Percentiles rank a stretch among this genome's conserved stretches.
Conservation (phyloP, 2,888 invertebrate species). For the Meandrusa payeni region DNA sequence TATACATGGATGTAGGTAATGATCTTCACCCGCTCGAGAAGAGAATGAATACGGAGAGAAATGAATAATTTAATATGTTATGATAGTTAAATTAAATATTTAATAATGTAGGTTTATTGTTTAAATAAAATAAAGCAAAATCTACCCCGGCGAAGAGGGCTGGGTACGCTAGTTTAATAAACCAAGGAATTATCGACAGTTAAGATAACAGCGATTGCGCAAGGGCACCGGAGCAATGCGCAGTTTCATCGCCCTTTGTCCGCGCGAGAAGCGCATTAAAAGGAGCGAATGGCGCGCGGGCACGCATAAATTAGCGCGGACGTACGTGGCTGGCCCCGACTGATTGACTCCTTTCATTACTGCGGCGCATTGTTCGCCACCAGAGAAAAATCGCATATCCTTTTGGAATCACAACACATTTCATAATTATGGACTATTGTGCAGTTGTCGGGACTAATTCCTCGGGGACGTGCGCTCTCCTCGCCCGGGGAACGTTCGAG, state of each 20-base stretch:
- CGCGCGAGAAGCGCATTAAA: conserved; percentile 44
- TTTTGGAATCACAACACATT: conserved; percentile 75
- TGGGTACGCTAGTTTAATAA: no score
- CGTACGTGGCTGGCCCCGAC: conserved; percentile 67
- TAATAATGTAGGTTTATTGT: no score
- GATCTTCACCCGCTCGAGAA: no score
- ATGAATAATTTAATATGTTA: no score
- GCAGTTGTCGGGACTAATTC: conserved; percentile 69
- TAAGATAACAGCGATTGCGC: conserved; percentile 21
- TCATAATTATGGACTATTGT: conserved; percentile 81
- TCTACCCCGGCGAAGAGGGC: no score
- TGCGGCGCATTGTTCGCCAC: conserved; percentile 67
- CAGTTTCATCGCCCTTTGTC: conserved; percentile 58
- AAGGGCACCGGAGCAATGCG: conserved; percentile 26
- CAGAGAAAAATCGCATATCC: conserved; percentile 71
- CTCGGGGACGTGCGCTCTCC: conserved; percentile 54
- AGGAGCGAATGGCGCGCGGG: conserved; percentile 37
- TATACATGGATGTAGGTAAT: no score
- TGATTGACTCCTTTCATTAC: conserved; percentile 81
- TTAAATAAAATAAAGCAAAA: no score
- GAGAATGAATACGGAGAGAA: no score
- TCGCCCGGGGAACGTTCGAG: conserved; percentile 51
- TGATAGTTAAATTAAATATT: no score
- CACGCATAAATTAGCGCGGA: conserved; percentile 68
- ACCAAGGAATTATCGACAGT: no score